Base-by-base conservation (phyloP, 1,140 invertebrate species). In the Zaprionus lachaisei region DNA sequence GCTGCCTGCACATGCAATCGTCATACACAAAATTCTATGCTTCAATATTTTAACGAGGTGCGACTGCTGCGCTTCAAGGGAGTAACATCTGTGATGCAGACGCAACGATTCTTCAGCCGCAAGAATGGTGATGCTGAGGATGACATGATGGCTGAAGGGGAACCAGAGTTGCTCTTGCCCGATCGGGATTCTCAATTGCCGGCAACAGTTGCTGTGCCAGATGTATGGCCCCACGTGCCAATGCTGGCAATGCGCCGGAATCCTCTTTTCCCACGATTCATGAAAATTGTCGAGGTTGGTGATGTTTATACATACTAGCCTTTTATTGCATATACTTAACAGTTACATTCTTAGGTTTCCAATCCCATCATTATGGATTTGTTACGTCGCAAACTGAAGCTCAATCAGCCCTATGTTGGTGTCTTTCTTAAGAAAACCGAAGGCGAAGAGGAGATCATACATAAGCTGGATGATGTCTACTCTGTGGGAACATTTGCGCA, bases 241-340 rank as follows among this genome's bases (percentile, higher is more conserved):
- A 95, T 99, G 14, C 97, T 99, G 84, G 98, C 98, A 3, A 97
- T 99, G 66, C 97, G 95, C 84, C 95, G 98, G 81, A 98, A 99
- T 94, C 99, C 99, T 38, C 96, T 99, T 1, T 99, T 99, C 94
- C 99, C 99, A 47, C 95, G 97, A 84, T 99, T 99, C 94, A 98
- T 99, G 72, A 99, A 99, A 94, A 95, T 99, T 74, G 96, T 99
- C 75, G 99, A 99, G 94, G 97, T 98, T 92, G 91, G 85, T 83
- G 76, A 6, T 12, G 41, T n/a, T 60, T 15, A 5, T n/a, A 31
- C 17, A 5, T 37, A 31, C 3, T 34, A 34, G 26, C 12, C 37
- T 60, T 64, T 55, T 22, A 9, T 74, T 3, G 5, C 20, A 34
- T 31, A 17, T 57, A n/a, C 31, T 63, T 22, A 47, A 55, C 5